phyloP scores from a whole-genome alignment of 2,888 invertebrate species.

The Synergus umbraculus region DNA sequence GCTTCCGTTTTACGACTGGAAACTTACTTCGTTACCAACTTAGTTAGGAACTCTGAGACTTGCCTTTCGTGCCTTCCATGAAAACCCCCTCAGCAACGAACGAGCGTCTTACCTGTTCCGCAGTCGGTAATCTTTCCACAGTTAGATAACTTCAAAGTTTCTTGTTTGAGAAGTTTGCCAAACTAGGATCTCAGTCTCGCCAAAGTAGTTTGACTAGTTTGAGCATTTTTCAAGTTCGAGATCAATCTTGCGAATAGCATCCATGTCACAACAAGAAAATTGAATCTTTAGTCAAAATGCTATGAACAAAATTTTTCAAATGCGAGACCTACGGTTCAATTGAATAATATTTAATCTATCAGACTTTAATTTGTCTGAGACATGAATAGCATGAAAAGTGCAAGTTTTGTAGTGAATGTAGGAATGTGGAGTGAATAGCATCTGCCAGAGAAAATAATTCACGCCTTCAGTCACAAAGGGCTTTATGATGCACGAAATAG shows the following conservation, averaged over 20 bases:
- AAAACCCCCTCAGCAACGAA: conserved; percentile 21
- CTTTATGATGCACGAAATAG: background rate
- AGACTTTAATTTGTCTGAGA: background rate
- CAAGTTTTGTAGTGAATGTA: background rate
- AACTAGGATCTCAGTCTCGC: conserved; percentile 34
- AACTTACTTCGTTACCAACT: conserved; percentile 67
- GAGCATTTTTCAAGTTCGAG: conserved; percentile 32
- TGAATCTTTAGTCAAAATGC: background rate
- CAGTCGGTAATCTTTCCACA: conserved; percentile 32
- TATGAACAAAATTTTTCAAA: background rate
- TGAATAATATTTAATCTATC: background rate
- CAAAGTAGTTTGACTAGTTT: conserved; percentile 25
- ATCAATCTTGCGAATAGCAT: background rate
- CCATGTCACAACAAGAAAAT: background rate
- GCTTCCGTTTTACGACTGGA: conserved; percentile 61
- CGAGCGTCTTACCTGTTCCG: conserved; percentile 29
- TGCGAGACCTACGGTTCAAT: background rate
- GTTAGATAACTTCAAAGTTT: conserved; percentile 39
- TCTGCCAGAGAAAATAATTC: conserved; percentile 11
- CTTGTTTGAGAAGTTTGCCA: conserved; percentile 35
- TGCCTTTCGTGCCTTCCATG: conserved; percentile 29
- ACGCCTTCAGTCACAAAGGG: background rate
- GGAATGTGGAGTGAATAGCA: conserved; percentile 9
- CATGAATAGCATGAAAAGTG: background rate
- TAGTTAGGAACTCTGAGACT: conserved; percentile 49